Percentiles rank a stretch among this genome's conserved stretches.
These are phyloP conservation scores for Indri indri DNA, from an alignment of 2,113 vertebrate species.

Conservation along the genomic window DNA sequence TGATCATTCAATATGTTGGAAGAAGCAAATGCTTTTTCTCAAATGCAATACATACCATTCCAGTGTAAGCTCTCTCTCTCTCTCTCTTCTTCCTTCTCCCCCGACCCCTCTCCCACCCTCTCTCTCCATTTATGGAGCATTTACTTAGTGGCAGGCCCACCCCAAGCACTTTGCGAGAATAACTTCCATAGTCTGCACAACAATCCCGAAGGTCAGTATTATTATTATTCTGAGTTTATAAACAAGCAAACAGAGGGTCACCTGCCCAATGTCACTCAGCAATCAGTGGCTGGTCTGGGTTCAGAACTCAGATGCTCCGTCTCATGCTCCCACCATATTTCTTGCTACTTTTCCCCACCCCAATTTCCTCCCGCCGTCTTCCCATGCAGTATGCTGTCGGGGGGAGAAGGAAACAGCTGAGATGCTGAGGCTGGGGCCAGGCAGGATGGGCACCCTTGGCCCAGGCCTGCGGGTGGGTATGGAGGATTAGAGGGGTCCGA, in stretches of 20 bases:
- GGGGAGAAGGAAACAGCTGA: background rate
- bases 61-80: background rate
- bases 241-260: background rate
- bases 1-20: background rate
- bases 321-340: fast-evolving
- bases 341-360: background rate
- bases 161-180: background rate
- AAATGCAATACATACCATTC: background rate
- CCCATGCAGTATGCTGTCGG: background rate
- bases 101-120: too few relatives aligned
- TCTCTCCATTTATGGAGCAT: background rate
- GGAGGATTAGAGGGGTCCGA: background rate
- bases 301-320: background rate
- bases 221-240: background rate
- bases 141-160: background rate
- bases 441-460: background rate
- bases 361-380: background rate
- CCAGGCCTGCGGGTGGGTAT: too few relatives aligned
- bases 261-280: background rate
- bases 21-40: background rate
- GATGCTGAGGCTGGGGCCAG: background rate
- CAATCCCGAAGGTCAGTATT: background rate
- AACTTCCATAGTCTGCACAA: background rate
- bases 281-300: background rate
- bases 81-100: too few relatives aligned